These are phyloP conservation scores for Pachliopta kotzebuea DNA, from an alignment of 2,888 invertebrate species.

Conservation along the genomic window DNA sequence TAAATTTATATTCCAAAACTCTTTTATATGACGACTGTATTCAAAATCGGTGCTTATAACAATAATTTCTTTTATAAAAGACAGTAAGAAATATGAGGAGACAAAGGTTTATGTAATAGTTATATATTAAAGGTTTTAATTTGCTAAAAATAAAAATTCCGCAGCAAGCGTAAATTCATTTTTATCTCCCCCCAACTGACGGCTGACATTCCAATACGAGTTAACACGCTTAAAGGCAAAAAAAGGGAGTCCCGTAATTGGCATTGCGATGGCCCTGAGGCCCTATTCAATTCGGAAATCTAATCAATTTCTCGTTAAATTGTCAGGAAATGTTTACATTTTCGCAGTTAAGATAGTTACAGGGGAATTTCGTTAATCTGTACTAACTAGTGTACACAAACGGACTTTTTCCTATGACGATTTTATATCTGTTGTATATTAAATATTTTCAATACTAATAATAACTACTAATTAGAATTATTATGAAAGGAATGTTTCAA, in stretches of 20 bases:
- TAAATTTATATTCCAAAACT: too few species aligned
- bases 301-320: constrained; percentile 73
- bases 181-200: constrained; percentile 19
- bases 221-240: constrained; percentile 25
- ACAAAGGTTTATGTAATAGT: background rate
- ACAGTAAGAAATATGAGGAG: background rate
- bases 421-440: too few species aligned
- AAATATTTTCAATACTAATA: too few species aligned
- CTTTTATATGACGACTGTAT: too few species aligned
- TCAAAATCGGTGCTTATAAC: too few species aligned
- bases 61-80: too few species aligned
- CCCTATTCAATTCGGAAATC: constrained; percentile 70
- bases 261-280: constrained; percentile 71
- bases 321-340: constrained; percentile 63
- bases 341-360: constrained; percentile 49
- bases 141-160: constrained; percentile 39
- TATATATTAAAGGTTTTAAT: background rate
- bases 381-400: background rate
- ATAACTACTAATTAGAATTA: too few species aligned
- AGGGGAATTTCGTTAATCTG: constrained; percentile 49
- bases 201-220: constrained; percentile 24
- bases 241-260: constrained; percentile 55
- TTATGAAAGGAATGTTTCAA: too few species aligned
- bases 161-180: constrained; percentile 26
- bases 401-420: background rate